These are phyloP conservation scores for Exephanes ischioxanthus DNA, from an alignment of 2,888 invertebrate species.

Conservation along the genomic window DNA sequence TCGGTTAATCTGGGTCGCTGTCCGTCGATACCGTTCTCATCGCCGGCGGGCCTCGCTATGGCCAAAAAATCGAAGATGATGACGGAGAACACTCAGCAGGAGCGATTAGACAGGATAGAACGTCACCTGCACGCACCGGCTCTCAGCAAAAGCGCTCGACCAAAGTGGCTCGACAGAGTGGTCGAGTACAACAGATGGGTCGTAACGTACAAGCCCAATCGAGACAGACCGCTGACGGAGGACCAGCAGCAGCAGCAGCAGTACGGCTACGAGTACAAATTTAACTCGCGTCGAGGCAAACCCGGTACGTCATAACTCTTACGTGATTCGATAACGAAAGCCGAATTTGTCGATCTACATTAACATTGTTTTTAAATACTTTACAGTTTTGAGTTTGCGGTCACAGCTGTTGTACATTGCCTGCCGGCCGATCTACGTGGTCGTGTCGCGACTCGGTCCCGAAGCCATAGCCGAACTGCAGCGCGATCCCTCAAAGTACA, in stretches of 20 bases:
- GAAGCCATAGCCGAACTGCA: constrained; percentile 84
- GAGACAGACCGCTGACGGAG: constrained; percentile 73
- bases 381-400: constrained; percentile 78
- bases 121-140: constrained; percentile 85
- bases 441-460: constrained; percentile 85
- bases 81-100: constrained; percentile 85
- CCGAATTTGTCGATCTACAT: not conserved
- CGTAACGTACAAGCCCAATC: constrained; percentile 80
- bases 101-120: constrained; percentile 86
- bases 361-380: not conserved
- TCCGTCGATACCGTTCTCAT: constrained; percentile 86
- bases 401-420: constrained; percentile 86
- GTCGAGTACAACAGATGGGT: constrained; percentile 79
- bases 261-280: constrained; percentile 81
- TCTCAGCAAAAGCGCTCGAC: constrained; percentile 76
- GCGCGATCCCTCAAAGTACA: constrained; percentile 74
- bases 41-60: constrained; percentile 86
- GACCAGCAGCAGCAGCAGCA: constrained; percentile 74
- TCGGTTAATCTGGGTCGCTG: constrained; percentile 85
- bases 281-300: constrained; percentile 77
- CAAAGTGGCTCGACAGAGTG: constrained; percentile 80
- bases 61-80: constrained; percentile 85
- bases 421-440: constrained; percentile 86
- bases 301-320: constrained; percentile 75
- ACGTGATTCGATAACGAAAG: not conserved